phyloP scores from a whole-genome alignment of 2,113 vertebrate genomes.

The Takifugu bimaculatus region DNA sequence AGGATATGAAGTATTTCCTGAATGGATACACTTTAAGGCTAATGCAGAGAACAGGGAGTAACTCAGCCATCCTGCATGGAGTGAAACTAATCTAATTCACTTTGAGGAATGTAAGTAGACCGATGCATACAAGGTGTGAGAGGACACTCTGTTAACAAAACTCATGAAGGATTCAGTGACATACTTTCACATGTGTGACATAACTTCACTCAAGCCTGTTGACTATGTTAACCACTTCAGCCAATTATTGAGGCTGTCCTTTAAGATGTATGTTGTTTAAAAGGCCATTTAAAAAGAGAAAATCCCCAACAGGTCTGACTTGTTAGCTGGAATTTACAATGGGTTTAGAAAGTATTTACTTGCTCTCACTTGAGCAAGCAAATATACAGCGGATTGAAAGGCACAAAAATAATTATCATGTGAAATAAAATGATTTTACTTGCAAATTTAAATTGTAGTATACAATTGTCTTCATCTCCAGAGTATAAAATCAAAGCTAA shows the following conservation, averaged over 20 bases:
- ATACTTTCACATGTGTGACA: slow-evolving; percentile 30
- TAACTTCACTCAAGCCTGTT: slow-evolving; percentile 25
- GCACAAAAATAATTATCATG: no score
- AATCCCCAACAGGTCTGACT: slow-evolving; percentile 8
- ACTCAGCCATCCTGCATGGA: slow-evolving; percentile 50
- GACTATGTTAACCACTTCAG: slow-evolving; percentile 2
- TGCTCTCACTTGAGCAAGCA: neutral
- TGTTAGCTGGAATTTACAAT: neutral
- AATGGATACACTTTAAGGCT: slow-evolving; percentile 56
- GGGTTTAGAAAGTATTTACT: neutral
- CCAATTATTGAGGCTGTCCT: slow-evolving; percentile 14
- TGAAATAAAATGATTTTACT: no score
- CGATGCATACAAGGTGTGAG: slow-evolving; percentile 71
- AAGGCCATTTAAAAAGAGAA: slow-evolving; percentile 8
- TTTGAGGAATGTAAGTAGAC: slow-evolving; percentile 62
- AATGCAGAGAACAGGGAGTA: slow-evolving; percentile 50
- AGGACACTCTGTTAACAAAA: slow-evolving; percentile 51
- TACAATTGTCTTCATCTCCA: no score
- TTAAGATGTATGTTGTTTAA: slow-evolving; percentile 10
- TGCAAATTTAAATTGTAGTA: no score
- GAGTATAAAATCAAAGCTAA: slow-evolving; percentile 9
- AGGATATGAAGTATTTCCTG: slow-evolving; percentile 58
- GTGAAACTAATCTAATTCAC: slow-evolving; percentile 67
- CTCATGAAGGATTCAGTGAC: slow-evolving; percentile 41
- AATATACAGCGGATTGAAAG: no score